Evolutionary conservation across 2,113 vertebrate species (phyloP), one percentile per base, ranked within the genome.

Genomic region (Amphiprion percula): DNA sequence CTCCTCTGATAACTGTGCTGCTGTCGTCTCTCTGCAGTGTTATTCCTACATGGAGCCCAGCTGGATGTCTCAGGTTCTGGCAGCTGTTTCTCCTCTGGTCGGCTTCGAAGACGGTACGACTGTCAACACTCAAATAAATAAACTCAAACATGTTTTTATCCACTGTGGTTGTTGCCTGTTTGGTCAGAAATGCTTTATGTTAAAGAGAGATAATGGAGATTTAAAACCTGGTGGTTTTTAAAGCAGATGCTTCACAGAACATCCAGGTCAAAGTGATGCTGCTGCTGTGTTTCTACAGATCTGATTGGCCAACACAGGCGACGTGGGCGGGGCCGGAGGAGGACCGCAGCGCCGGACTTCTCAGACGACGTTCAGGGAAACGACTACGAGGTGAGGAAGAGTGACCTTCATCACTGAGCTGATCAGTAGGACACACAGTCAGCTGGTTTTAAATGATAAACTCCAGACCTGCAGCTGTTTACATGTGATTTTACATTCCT

Each of bases 361-460:
- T 68, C 91, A 59, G 90, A 91, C 7, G 65, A 83, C 47, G 74
- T 73, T 26, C 82, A 93, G 69, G 94, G 92, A 71, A 89, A 95
- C 30, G 86, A 95, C 81, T 96, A 96, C 28, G 95, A 95, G 93
- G 95, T 96, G 85, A 80, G 70, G n/a, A 73, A 10, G 71, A 44
- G 28, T 19, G 5, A 16, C 4, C 15, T 47, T 47, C 46, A 16
- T 47, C 46, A 5, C 46, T 26, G 26, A 26, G 26, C 26, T 26
- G 26, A 26, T 26, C 26, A 26, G 21, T 21, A 21, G 21, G 21
- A 21, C 21, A 21, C 21, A 21, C 21, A 21, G 21, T 21, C 21
- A 21, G 21, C 21, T 21, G 21, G 21, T 21, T 21, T 21, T 21
- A 21, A 21, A 21, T 21, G 21, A 21, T 21, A 21, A 21, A 21